Base-by-base conservation (phyloP, 2,888 invertebrate genomes). In the Choristoneura rosaceana region DNA sequence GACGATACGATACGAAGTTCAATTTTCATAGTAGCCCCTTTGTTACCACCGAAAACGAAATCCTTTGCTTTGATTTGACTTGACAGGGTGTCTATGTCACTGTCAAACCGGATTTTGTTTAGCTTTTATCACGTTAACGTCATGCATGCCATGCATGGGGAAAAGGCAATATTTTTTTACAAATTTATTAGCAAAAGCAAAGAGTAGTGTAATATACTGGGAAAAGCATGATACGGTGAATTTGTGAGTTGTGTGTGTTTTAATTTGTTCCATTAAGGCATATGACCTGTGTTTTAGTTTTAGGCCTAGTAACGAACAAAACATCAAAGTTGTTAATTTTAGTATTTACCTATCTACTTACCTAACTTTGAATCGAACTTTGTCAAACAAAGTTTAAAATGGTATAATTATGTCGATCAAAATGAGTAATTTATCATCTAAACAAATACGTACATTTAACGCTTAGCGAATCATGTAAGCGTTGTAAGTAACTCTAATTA, bases 361-460 rank as follows among this genome's bases (percentile, higher is more conserved):
- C 47, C 3, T 9, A 60, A 3, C 3, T 60, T 60, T 2, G 25
- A 15, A 38, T 43, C 14, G 17, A 61, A 59, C 34, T 12, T 9
- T 38, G 4, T 38, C 4, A 38, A n/a, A 17, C 45, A 17, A 61
- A 41, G 5, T 25, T 63, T 63, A 45, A n/a, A n/a, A 45, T 55
- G 34, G 1, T 25, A 1, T 25, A 2, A 25, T 25, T 25, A 25
- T 25, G 2, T 64, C 17, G 25, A 58, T 58, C 63, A 47, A 58
- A 25, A 59, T 58, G 50, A 17, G 12, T 50, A 25, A 25, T 25
- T 17, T 50, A 12, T 17, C 25, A 60, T 25, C 59, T 50, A 70
- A 70, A 70, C 59, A 64, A 69, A 64, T 70, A 50, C 59, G 25
- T 59, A 65, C 64, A 59, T 59, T n/a, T 33, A 50, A 62, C 8